Evolutionary conservation across 2,797 vertebrate species (phyloP), one percentile per base, ranked within the genome.

Genomic region (Danio tinwini): DNA sequence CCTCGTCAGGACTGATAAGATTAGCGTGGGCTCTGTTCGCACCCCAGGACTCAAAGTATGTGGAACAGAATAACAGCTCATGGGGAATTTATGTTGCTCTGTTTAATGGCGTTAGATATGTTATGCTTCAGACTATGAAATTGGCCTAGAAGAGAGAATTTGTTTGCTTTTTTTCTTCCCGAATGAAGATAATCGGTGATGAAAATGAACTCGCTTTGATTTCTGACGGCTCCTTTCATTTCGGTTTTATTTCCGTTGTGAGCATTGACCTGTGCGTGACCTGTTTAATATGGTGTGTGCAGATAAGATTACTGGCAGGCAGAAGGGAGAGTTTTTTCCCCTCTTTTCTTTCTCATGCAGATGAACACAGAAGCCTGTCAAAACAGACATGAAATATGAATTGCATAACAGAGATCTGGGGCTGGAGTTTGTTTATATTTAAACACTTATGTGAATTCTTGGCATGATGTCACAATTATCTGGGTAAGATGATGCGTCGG

Each of bases 61-160:
- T 75, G 61, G 70, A 71, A 80, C 73, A 83, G 65, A 80, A 64
- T 47, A 70, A 71, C 76, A 58, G 82, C 73, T 83, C 68, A 83
- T 83, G 67, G 82, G 29, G 82, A 83, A 81, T 83, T 64, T 80
- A 72, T 83, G 73, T 81, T 64, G 61, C 62, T 69, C 82, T 73
- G 61, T 59, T 81, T 59, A 53, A 72, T 79, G 74, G 29, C 67
- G 67, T 80, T 49, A 44, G 56, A 77, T 76, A 42, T 3, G 47
- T 53, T 64, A 50, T 63, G 76, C 63, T 50, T 58, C 17, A 47
- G 67, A 21, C 49, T 72, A 21, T 78, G 44, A 56, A 61, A 67
- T 69, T 37, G 47, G 76, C 16, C 70, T 53, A 71, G 53, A 73
- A 67, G 45, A 29, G 17, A 52, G 47, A 29, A 61, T 50, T 65